A percentile compares a stretch with the other conserved stretches of the same genome.
phyloP scores from a whole-genome alignment of 2,797 vertebrate species.

The Labroides dimidiatus region DNA sequence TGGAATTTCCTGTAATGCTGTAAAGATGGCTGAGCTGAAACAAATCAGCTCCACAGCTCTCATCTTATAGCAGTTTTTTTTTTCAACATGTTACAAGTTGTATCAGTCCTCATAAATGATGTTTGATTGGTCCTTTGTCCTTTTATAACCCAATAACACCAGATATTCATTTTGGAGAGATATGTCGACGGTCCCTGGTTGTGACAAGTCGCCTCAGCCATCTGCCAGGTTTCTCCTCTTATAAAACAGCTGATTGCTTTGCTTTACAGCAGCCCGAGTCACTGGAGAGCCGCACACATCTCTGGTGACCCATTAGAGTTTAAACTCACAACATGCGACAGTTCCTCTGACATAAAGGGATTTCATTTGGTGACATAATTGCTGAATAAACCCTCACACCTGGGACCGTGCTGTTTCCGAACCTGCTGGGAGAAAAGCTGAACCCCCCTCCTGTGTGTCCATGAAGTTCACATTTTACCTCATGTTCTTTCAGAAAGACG shows the following conservation, averaged over 20 bases:
- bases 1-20: slow-evolving; percentile 62
- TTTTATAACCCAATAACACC: slow-evolving; percentile 1
- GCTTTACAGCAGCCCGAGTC: slow-evolving; percentile 5
- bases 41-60: slow-evolving; percentile 44
- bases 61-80: slow-evolving; percentile 5
- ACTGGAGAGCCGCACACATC: slow-evolving; percentile 27
- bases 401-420: slow-evolving; percentile 57
- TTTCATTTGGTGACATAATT: slow-evolving; percentile 55
- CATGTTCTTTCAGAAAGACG: slow-evolving; percentile 17
- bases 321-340: slow-evolving; percentile 3
- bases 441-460: slow-evolving; percentile 43
- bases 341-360: slow-evolving; percentile 22
- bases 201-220: slow-evolving; percentile 6
- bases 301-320: slow-evolving; percentile 9
- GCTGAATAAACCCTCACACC: slow-evolving; percentile 66
- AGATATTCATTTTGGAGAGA: slow-evolving; percentile 10
- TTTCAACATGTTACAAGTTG: slow-evolving; percentile 14
- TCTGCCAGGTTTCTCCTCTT: slow-evolving; percentile 25
- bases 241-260: slow-evolving; percentile 4
- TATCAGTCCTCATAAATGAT: slow-evolving; percentile 21
- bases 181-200: slow-evolving; percentile 2
- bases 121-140: neutral
- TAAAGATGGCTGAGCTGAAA: slow-evolving; percentile 52
- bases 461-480: slow-evolving; percentile 53
- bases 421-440: slow-evolving; percentile 53